Conservation (phyloP, 2,888 invertebrate genomes). For the Pseudolycoriella hygida region DNA sequence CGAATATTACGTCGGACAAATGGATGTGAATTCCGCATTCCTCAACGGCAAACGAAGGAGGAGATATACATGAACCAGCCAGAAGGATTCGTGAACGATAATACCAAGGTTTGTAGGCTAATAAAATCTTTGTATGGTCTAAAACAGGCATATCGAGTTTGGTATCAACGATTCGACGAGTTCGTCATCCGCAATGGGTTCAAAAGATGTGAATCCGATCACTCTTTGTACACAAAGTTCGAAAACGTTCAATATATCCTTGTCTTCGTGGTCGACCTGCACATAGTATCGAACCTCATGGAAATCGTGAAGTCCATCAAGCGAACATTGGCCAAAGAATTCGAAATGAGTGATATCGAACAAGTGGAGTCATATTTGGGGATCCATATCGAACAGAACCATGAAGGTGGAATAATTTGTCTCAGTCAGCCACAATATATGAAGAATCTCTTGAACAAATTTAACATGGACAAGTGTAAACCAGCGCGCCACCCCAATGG, state of each 20-base stretch:
- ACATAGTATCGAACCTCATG: conserved; percentile 1
- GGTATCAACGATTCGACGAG: conserved; percentile 10
- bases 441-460: conserved; percentile 10
- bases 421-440: conserved; percentile 11
- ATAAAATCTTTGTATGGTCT: no score
- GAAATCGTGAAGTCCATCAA: background rate
- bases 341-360: conserved; percentile 10
- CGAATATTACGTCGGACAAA: conserved; percentile 9
- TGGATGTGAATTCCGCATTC: no score
- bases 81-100: no score
- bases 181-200: conserved; percentile 8
- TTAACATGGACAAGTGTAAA: conserved; percentile 11
- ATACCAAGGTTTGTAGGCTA: no score
- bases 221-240: conserved; percentile 7
- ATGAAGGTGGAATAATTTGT: conserved; percentile 4
- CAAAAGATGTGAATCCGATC: conserved; percentile 11
- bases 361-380: conserved; percentile 9
- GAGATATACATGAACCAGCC: no score
- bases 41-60: no score
- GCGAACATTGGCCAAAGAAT: conserved; percentile 3
- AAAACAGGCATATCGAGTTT: no score
- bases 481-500: conserved; percentile 10
- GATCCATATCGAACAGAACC: conserved; percentile 7
- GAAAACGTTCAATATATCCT: conserved; percentile 2
- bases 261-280: conserved; percentile 9